Conservation (phyloP, 2,113 vertebrate species). For the Apaloderma vittatum region DNA sequence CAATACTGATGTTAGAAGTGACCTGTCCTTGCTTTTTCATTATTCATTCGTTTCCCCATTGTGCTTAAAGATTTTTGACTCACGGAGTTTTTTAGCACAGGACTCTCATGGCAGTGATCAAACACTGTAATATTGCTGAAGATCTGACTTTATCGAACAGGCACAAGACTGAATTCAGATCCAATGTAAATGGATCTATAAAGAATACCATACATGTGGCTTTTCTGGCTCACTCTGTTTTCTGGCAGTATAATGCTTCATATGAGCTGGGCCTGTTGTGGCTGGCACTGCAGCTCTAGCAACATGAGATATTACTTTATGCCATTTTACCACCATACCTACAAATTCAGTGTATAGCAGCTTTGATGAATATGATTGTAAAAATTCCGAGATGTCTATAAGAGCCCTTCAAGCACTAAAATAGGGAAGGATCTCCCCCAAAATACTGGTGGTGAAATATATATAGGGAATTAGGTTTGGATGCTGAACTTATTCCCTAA, state of each 20-base stretch:
- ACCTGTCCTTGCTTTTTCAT: slow-evolving; percentile 41
- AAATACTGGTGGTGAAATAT: neutral
- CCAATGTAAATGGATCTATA: neutral
- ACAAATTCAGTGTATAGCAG: neutral
- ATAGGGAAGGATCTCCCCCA: neutral
- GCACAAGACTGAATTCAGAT: neutral
- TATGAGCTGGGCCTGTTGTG: neutral
- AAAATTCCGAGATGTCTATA: neutral
- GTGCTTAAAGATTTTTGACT: slow-evolving; percentile 23
- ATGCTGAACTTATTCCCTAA: neutral
- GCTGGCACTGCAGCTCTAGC: neutral
- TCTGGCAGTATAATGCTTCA: neutral
- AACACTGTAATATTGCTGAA: slow-evolving; percentile 6
- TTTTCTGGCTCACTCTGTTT: slow-evolving; percentile 46
- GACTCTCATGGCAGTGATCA: slow-evolving; percentile 48
- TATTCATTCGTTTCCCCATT: neutral
- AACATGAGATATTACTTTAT: neutral
- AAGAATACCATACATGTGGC: neutral
- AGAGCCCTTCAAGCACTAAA: neutral
- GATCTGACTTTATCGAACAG: slow-evolving; percentile 20
- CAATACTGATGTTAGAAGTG: neutral
- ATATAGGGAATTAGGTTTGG: neutral
- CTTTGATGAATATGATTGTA: neutral
- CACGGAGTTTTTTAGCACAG: neutral
- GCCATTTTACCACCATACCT: neutral